Evolutionary conservation across 2,113 vertebrate genomes (phyloP).

Genomic region (Colius striatus): DNA sequence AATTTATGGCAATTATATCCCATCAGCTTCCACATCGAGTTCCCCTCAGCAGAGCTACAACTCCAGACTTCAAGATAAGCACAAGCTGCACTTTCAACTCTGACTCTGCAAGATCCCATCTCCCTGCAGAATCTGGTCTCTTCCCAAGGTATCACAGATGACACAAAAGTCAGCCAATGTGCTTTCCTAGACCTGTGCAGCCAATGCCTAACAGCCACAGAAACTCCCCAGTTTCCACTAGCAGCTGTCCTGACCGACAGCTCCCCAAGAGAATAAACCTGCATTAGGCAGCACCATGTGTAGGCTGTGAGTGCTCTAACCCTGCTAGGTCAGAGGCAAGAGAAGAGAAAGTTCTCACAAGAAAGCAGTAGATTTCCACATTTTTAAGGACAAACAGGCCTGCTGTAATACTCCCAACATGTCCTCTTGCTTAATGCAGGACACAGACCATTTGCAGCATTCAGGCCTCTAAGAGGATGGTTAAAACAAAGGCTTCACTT

Average conservation of each 20-base stretch:
- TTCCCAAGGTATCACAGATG: background rate
- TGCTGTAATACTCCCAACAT: background rate
- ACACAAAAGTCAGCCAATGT: background rate
- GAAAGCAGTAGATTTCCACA: background rate
- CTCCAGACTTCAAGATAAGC: background rate
- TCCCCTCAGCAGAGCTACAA: background rate
- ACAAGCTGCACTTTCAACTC: background rate
- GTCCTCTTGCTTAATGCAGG: background rate
- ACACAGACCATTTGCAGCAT: background rate
- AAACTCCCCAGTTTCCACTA: background rate
- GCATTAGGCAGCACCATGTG: background rate
- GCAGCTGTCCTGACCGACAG: background rate
- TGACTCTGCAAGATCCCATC: background rate
- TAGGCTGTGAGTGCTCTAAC: background rate
- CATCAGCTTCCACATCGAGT: background rate
- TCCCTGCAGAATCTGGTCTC: background rate
- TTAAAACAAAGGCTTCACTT: background rate
- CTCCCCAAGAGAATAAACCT: background rate
- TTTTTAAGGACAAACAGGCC: background rate
- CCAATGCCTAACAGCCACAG: background rate
- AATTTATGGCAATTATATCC: background rate
- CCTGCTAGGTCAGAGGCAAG: background rate
- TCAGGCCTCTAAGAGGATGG: background rate
- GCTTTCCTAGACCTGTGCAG: background rate
- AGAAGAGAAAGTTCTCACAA: background rate